These are phyloP conservation scores for Pimpla rufipes DNA, from an alignment of 2,888 invertebrate genomes.

Conservation along the genomic window DNA sequence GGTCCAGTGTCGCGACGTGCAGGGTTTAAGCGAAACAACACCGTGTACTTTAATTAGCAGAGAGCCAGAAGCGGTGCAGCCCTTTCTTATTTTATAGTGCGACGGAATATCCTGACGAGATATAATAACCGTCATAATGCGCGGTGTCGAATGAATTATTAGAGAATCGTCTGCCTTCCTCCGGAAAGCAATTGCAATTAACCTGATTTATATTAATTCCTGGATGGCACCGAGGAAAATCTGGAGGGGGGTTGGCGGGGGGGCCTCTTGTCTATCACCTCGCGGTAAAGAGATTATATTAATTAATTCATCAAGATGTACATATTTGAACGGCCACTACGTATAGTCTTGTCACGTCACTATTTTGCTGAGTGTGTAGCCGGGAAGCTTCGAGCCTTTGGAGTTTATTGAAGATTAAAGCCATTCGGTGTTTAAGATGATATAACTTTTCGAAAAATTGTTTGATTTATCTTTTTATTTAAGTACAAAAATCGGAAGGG, in stretches of 20 bases:
- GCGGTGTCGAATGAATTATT: conserved; percentile 7
- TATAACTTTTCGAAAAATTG: background rate
- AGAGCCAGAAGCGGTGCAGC: background rate
- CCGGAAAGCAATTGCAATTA: conserved; percentile 78
- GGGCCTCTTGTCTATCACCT: conserved; percentile 41
- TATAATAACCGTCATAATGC: conserved; percentile 2
- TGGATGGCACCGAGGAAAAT: background rate
- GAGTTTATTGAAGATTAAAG: background rate
- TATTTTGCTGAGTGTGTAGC: conserved; percentile 9
- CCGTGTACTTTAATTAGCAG: background rate
- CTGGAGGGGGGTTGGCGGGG: background rate
- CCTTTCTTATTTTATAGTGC: background rate
- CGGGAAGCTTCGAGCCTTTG: background rate
- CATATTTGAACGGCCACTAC: conserved; percentile 46
- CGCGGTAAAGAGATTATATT: conserved; percentile 76
- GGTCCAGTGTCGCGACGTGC: background rate
- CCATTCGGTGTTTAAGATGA: background rate
- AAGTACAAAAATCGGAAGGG: background rate
- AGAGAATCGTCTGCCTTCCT: conserved; percentile 4
- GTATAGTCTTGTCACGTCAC: conserved; percentile 24
- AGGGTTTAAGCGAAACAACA: background rate
- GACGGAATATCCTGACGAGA: background rate
- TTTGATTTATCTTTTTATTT: background rate
- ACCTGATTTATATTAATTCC: conserved; percentile 81
- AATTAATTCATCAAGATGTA: conserved; percentile 81